Base-by-base conservation (phyloP, 2,797 vertebrate species). In the Darevskia nairensis region DNA sequence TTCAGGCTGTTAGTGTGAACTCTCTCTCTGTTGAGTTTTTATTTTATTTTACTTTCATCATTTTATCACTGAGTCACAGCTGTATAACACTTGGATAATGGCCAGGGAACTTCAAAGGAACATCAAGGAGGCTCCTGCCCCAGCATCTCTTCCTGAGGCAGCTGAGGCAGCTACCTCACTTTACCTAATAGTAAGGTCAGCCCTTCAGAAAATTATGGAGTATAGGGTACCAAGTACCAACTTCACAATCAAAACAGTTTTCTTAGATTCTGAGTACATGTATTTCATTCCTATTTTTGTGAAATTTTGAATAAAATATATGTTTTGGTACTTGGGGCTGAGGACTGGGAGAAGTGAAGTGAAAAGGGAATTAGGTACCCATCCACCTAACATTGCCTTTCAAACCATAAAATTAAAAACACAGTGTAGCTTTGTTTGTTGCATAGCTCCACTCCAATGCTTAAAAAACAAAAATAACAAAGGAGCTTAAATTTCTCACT, bases 401-500 rank as follows among this genome's bases (percentile, higher is more conserved):
- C 23, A 72, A 71, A 64, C 25, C 17, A 61, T 79, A 72, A 85
- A 29, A 68, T 66, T 11, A 39, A 81, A 8, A 85, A 55, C 25
- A 76, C 25, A 76, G 95, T 95, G 92, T 94, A 96, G 86, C 82
- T 91, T 79, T 86, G 93, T 96, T 96, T 96, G 90, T 90, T 94
- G 94, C 76, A 92, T 50, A 92, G 93, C 94, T 95, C 94, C 94
- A 92, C 90, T 94, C 82, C 92, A 94, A 95, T 89, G 90, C 55
- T 91, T 90, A 90, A 94, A 89, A 89, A 95, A 94, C 95, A 95
- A 80, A 78, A 86, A 79, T 35, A 88, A 85, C 93, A 95, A 39
- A 94, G 92, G 93, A 96, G 96, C 97, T 98, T 97, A 95, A 97
- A 97, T 98, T 99, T 98, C 98, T 97, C 96, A 96, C 97, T 96